Percentiles rank a stretch among this genome's conserved stretches.
phyloP scores from a whole-genome alignment of 1,140 invertebrate genomes.

The Drosophila arawakana region DNA sequence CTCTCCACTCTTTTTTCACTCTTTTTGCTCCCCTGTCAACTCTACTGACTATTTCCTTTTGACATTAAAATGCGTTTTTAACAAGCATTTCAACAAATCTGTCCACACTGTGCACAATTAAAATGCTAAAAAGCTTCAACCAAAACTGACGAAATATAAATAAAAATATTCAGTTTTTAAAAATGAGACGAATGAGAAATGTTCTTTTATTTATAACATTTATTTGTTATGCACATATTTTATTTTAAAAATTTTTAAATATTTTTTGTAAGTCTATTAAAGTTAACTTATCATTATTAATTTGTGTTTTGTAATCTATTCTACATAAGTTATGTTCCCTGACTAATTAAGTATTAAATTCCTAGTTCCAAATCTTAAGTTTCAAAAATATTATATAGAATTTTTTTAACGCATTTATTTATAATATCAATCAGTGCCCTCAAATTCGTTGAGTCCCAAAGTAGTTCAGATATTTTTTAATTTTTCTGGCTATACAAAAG shows the following conservation, averaged over 20 bases:
- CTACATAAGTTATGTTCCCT: too few relatives aligned
- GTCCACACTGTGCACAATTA: constrained; percentile 72
- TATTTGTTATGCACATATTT: too few relatives aligned
- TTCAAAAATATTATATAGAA: too few relatives aligned
- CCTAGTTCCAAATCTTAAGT: too few relatives aligned
- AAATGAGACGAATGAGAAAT: constrained; percentile 19
- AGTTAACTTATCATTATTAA: neutral
- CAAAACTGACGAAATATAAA: constrained; percentile 21
- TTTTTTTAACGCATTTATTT: too few relatives aligned
- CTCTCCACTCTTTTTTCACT: neutral
- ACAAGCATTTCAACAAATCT: constrained; percentile 82
- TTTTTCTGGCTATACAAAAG: too few relatives aligned
- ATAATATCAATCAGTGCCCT: too few relatives aligned
- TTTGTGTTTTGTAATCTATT: too few relatives aligned
- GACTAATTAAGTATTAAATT: too few relatives aligned
- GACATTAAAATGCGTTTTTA: constrained; percentile 79
- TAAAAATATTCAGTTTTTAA: neutral
- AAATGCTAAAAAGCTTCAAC: constrained; percentile 68
- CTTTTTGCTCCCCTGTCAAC: neutral
- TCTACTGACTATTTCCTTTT: constrained; percentile 71
- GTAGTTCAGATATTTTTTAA: too few relatives aligned
- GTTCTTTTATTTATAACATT: neutral
- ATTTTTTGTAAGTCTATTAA: neutral
- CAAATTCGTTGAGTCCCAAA: too few relatives aligned
- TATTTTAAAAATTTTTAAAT: neutral